phyloP scores from a whole-genome alignment of 2,888 invertebrate species.

The Strigamia maritima region DNA sequence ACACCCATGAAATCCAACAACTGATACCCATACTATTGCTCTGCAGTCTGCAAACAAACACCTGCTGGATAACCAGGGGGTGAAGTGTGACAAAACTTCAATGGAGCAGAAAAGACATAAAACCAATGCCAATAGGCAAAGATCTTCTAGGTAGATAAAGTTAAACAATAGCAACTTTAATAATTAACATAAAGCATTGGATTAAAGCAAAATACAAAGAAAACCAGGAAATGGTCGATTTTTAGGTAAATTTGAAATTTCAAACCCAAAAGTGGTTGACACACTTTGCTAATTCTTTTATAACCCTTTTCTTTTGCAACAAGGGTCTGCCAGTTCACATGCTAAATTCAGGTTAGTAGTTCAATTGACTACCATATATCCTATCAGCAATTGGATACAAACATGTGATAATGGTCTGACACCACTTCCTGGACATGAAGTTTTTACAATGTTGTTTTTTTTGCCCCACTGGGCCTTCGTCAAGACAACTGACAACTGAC shows the following conservation, averaged over 20 bases:
- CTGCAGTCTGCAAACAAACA: background rate
- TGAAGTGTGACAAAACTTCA: background rate
- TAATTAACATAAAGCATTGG: too few relatives aligned
- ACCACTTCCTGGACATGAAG: background rate
- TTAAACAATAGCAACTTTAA: too few relatives aligned
- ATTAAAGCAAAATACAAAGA: too few relatives aligned
- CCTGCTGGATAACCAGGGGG: background rate
- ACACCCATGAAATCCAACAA: background rate
- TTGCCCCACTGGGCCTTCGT: too few relatives aligned
- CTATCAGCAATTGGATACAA: background rate
- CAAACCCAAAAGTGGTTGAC: background rate
- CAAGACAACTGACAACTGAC: background rate
- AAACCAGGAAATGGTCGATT: background rate
- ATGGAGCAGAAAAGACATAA: background rate
- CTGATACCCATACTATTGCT: background rate
- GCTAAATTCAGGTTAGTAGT: background rate
- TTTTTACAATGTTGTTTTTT: background rate
- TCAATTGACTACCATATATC: background rate
- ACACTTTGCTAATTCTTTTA: background rate
- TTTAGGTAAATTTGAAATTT: background rate
- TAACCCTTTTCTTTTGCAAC: background rate
- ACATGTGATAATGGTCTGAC: background rate
- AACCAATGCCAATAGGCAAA: background rate
- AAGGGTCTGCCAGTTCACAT: background rate
- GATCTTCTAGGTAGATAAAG: background rate